phyloP scores from a whole-genome alignment of 2,888 invertebrate genomes.

The Phania funesta region DNA sequence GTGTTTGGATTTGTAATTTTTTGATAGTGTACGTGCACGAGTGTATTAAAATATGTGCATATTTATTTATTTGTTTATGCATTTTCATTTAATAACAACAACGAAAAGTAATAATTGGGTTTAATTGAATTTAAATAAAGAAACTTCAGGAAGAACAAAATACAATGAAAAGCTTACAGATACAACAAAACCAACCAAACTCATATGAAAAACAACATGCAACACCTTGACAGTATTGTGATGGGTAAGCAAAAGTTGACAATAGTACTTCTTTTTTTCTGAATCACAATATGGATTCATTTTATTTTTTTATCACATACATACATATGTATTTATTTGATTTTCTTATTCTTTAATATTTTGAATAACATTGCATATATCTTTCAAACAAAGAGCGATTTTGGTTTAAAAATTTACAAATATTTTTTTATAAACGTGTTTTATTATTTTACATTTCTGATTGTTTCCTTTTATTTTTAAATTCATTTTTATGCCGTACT shows the following conservation, averaged over 20 bases:
- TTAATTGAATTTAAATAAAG: slow-evolving; percentile 14
- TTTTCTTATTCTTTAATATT: not conserved
- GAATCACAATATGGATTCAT: not conserved
- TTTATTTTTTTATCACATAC: not conserved
- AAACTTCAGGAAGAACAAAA: slow-evolving; percentile 36
- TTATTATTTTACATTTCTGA: slow-evolving; percentile 5
- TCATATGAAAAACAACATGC: slow-evolving; percentile 21
- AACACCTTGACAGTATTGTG: slow-evolving; percentile 56
- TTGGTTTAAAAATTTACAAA: not conserved
- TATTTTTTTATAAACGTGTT: slow-evolving; percentile 52
- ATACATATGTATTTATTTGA: slow-evolving; percentile 1
- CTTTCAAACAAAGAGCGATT: no score
- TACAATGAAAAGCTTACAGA: slow-evolving; percentile 18
- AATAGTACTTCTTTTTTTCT: not conserved
- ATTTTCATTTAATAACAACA: slow-evolving; percentile 29
- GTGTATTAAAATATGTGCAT: slow-evolving; percentile 26
- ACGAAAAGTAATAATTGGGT: not conserved
- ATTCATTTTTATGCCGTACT: slow-evolving; percentile 37
- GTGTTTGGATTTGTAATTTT: not conserved
- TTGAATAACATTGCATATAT: no score
- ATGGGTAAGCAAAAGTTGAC: not conserved
- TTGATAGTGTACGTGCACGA: not conserved
- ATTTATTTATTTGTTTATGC: slow-evolving; percentile 52
- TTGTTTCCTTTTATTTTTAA: slow-evolving; percentile 28
- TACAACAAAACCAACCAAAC: not conserved